These are phyloP conservation scores for Sparidentex hasta DNA, from an alignment of 2,797 vertebrate species.

Conservation along the genomic window DNA sequence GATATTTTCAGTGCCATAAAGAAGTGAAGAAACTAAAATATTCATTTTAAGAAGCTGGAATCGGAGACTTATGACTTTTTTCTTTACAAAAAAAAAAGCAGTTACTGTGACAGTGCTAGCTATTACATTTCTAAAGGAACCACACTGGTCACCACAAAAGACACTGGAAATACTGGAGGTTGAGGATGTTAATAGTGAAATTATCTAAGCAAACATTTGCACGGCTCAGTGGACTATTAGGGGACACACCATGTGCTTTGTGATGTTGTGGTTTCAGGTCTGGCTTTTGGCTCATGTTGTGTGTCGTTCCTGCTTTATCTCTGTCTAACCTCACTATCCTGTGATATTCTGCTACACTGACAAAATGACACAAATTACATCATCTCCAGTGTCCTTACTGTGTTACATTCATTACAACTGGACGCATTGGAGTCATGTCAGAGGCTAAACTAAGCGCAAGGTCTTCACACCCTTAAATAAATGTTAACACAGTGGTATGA, in stretches of 20 bases:
- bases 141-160: background rate
- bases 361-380: constrained; percentile 38
- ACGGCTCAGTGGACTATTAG: constrained; percentile 35
- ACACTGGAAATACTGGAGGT: constrained; percentile 8
- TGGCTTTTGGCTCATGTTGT: constrained; percentile 39
- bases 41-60: too few relatives aligned
- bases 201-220: constrained; percentile 2
- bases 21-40: too few relatives aligned
- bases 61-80: too few relatives aligned
- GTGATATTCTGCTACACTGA: constrained; percentile 8
- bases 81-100: too few relatives aligned
- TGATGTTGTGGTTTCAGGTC: constrained; percentile 62
- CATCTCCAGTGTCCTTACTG: constrained; percentile 27
- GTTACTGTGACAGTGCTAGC: too few relatives aligned
- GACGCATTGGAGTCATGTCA: constrained; percentile 52
- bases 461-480: constrained; percentile 75
- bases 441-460: constrained; percentile 69
- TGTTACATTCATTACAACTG: constrained; percentile 48
- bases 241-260: constrained; percentile 25
- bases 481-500: constrained; percentile 77
- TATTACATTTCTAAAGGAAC: too few relatives aligned
- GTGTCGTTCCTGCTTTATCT: constrained; percentile 13
- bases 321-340: constrained; percentile 14
- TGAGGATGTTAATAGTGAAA: constrained; percentile 13
- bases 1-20: too few relatives aligned